Evolutionary conservation across 1,140 invertebrate genomes (phyloP).

Genomic region (Heliconius nattereri): DNA sequence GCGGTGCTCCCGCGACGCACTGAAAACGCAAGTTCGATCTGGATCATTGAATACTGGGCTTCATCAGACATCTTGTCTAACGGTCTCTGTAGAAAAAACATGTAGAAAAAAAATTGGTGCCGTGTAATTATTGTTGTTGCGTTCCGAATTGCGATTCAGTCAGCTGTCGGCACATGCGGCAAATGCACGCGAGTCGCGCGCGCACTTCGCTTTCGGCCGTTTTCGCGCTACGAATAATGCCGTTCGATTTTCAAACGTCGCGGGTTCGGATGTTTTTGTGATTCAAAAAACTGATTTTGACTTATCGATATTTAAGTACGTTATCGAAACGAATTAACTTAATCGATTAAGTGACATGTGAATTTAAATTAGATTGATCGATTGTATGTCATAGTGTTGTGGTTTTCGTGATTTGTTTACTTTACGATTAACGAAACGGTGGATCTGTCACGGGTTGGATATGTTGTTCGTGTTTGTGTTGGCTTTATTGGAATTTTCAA

Average conservation of each 20-base stretch:
- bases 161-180: conserved; percentile 73
- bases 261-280: not conserved
- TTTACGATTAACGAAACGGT: conserved; percentile 38
- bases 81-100: conserved; percentile 34
- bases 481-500: conserved; percentile 42
- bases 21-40: conserved; percentile 49
- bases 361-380: conserved; percentile 37
- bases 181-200: conserved; percentile 70
- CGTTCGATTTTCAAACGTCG: conserved; percentile 50
- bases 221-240: conserved; percentile 62
- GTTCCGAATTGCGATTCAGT: conserved; percentile 70
- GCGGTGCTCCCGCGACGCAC: conserved; percentile 44
- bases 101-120: conserved; percentile 64
- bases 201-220: conserved; percentile 55
- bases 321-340: conserved; percentile 1
- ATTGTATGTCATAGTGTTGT: conserved; percentile 36
- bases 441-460: conserved; percentile 14
- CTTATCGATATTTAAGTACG: not conserved
- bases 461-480: conserved; percentile 35
- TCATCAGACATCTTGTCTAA: conserved; percentile 41
- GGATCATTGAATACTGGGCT: conserved; percentile 31
- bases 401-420: conserved; percentile 34
- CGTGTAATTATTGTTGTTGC: conserved; percentile 66
- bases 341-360: conserved; percentile 23
- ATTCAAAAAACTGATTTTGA: not conserved